These are phyloP conservation scores for Papilio elwesi DNA, from an alignment of 2,888 invertebrate genomes.

Conservation along the genomic window DNA sequence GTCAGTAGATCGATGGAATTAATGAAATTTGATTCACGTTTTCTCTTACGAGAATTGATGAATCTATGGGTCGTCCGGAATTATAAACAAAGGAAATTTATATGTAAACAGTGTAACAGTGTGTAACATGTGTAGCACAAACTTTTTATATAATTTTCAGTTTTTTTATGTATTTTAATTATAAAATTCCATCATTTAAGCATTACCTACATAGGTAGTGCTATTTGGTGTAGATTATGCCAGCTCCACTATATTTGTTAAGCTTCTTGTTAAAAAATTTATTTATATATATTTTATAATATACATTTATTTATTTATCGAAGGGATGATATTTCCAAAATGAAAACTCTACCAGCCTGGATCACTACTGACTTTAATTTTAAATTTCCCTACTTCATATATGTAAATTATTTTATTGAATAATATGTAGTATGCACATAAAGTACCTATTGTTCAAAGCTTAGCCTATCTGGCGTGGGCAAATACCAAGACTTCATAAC, in stretches of 20 bases:
- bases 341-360: too few species aligned
- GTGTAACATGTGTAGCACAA: neutral
- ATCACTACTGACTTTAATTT: neutral
- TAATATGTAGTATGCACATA: neutral
- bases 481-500: slow-evolving; percentile 71
- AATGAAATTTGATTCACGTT: slow-evolving; percentile 23
- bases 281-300: too few species aligned
- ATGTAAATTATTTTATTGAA: neutral
- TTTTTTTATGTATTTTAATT: too few species aligned
- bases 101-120: neutral
- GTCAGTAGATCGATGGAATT: slow-evolving; percentile 34
- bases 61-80: slow-evolving; percentile 2
- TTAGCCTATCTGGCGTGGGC: slow-evolving; percentile 66
- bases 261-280: too few species aligned
- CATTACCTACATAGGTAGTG: too few species aligned
- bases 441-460: slow-evolving; percentile 42
- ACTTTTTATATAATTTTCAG: neutral
- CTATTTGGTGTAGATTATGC: too few species aligned
- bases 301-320: too few species aligned
- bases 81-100: neutral
- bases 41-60: neutral
- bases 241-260: too few species aligned
- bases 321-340: too few species aligned
- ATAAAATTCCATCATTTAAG: too few species aligned
- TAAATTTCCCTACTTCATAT: neutral